A percentile compares a stretch with the other conserved stretches of the same genome.
phyloP scores from a whole-genome alignment of 2,113 vertebrate species.

The Sander vitreus region DNA sequence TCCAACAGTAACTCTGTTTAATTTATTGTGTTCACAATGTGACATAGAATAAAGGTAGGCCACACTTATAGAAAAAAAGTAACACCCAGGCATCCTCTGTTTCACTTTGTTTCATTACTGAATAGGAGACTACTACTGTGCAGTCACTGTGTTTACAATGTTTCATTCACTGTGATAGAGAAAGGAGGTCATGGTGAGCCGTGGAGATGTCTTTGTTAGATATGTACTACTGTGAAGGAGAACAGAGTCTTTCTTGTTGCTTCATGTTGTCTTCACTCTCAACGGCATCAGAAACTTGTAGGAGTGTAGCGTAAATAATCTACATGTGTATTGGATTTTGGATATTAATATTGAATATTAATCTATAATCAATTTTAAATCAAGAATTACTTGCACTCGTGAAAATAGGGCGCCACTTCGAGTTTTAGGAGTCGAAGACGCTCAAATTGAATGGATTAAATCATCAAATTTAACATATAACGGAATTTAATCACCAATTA shows the following conservation, averaged over 20 bases:
- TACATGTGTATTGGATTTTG: no score
- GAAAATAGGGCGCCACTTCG: no score
- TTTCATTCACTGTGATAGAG: not conserved
- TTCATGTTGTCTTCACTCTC: not conserved
- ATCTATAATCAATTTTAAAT: no score
- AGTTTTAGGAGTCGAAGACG: no score
- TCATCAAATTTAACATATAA: no score
- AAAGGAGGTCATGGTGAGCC: not conserved
- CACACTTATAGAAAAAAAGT: not conserved
- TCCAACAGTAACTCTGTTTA: not conserved
- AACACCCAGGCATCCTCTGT: not conserved
- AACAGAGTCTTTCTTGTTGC: not conserved
- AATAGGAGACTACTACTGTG: not conserved
- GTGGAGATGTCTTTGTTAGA: not conserved
- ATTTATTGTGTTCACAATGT: not conserved
- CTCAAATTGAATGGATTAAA: no score
- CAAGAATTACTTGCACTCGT: no score
- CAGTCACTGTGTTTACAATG: not conserved
- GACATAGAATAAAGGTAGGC: not conserved
- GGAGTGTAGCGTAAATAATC: no score
- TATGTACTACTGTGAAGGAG: not conserved
- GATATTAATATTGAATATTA: no score
- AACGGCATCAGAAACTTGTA: not conserved
- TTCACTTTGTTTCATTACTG: not conserved
- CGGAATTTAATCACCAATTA: no score